Percentiles rank a stretch among this genome's conserved stretches.
Conservation (phyloP, 2,797 vertebrate species). For the Cercopithecus hamlyni region DNA sequence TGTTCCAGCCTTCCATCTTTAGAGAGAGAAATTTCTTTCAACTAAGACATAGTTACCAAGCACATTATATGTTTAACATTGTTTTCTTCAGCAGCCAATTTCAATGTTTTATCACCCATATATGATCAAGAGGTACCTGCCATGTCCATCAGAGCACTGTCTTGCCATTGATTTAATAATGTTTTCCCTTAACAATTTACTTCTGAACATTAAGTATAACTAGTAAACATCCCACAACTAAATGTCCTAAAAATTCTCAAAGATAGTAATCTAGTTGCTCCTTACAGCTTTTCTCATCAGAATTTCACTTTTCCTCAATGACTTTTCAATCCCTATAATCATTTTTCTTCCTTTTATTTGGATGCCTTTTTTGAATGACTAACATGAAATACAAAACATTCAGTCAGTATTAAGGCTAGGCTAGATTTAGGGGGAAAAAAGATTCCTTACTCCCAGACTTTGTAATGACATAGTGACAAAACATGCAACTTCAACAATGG, state of each 20-base stretch:
- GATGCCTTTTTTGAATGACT: not conserved
- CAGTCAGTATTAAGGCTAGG: not conserved
- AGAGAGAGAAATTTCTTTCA: not conserved
- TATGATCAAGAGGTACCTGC: not conserved
- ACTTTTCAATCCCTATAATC: not conserved
- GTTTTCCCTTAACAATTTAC: not conserved
- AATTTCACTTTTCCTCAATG: constrained; percentile 19
- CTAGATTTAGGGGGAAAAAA: not conserved
- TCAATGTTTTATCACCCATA: not conserved
- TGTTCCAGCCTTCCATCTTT: not conserved
- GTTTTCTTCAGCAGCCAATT: not conserved
- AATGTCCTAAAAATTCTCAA: not conserved
- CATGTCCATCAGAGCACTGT: not conserved
- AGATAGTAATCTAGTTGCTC: not conserved
- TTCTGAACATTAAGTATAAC: not conserved
- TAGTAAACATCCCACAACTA: not conserved
- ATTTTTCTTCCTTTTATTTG: not conserved
- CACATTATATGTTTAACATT: not conserved
- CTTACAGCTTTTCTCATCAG: not conserved
- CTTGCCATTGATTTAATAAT: not conserved
- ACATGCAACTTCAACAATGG: constrained; percentile 19
- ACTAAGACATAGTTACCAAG: not conserved
- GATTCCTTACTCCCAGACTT: not conserved
- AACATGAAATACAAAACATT: not conserved
- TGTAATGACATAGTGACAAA: not conserved